Conservation (phyloP, 2,113 vertebrate genomes). For the Condylura cristata region DNA sequence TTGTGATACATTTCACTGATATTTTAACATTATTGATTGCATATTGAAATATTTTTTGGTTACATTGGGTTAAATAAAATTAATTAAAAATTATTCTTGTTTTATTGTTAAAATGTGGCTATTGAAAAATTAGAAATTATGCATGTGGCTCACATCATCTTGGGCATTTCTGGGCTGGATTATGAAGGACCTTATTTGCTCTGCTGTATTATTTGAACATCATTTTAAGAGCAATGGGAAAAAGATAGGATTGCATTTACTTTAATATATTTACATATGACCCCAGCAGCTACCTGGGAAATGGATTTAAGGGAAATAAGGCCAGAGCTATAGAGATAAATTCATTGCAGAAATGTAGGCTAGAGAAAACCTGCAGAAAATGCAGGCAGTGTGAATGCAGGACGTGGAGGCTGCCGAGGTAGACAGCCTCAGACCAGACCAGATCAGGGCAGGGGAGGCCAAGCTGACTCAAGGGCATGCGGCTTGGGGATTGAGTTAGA, state of each 20-base stretch:
- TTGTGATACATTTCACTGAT: not conserved
- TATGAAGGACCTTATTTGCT: not conserved
- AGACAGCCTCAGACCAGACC: not conserved
- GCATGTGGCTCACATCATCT: not conserved
- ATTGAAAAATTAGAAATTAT: not conserved
- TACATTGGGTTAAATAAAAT: not conserved
- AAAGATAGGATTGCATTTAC: not conserved
- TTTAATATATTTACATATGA: not conserved
- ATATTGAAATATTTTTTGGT: constrained; percentile 2
- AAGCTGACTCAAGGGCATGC: not conserved
- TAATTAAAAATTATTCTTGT: not conserved
- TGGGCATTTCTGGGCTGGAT: not conserved
- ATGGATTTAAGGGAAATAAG: not conserved
- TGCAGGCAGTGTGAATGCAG: not conserved
- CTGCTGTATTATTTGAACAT: not conserved
- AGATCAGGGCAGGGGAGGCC: not conserved
- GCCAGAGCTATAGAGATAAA: not conserved
- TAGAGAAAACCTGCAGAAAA: not conserved
- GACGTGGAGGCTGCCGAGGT: not conserved
- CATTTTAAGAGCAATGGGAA: not conserved
- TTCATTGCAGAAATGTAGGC: not conserved
- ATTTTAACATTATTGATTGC: not conserved
- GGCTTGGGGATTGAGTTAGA: not conserved
- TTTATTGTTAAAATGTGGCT: not conserved
- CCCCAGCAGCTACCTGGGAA: not conserved